These are phyloP conservation scores for Holacanthus passer DNA, from an alignment of 2,113 vertebrate species.

Conservation along the genomic window DNA sequence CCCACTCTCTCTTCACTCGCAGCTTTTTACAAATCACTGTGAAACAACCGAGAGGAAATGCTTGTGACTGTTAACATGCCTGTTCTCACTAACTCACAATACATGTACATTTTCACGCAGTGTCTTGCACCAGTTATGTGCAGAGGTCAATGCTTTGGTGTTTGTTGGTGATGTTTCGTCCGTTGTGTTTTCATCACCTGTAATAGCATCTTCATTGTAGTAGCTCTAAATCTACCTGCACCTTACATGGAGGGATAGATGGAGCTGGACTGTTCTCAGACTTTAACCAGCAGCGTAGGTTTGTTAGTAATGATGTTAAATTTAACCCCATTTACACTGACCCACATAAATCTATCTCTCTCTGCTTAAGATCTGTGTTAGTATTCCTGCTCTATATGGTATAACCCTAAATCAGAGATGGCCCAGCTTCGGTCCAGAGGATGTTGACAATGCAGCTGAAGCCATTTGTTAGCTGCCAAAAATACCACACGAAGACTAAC, in stretches of 20 bases:
- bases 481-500: neutral
- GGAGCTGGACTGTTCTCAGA: neutral
- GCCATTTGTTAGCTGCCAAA: neutral
- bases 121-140: neutral
- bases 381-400: neutral
- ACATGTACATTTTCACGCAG: neutral
- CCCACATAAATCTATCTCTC: too few species aligned
- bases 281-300: neutral
- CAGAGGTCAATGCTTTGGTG: neutral
- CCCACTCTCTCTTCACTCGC: neutral
- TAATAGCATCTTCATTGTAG: neutral
- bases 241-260: too few species aligned
- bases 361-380: neutral
- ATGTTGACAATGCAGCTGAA: neutral
- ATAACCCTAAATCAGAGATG: neutral
- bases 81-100: neutral
- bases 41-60: neutral
- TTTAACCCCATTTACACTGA: neutral
- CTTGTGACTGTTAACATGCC: neutral
- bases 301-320: neutral
- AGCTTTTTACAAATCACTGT: neutral
- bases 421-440: too few species aligned
- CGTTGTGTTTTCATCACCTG: neutral
- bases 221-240: neutral
- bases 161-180: neutral